A percentile compares a stretch with the other conserved stretches of the same genome.
phyloP scores from a whole-genome alignment of 2,797 vertebrate species.

The Nannoperca obscura region DNA sequence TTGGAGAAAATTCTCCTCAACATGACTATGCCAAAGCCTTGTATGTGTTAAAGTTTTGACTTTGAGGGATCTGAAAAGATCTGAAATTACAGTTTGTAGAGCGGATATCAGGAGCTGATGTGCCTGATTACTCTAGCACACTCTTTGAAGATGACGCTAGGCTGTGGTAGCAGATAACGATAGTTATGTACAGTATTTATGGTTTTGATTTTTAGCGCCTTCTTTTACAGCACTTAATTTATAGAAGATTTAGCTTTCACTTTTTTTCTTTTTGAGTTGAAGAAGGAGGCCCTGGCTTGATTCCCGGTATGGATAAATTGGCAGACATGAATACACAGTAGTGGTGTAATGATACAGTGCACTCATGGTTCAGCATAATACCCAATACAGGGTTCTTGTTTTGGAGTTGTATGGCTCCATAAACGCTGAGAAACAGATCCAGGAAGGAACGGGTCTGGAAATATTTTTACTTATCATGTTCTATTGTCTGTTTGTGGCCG shows the following conservation, averaged over 20 bases:
- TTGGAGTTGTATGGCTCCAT: neutral
- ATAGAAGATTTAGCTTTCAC: conserved; percentile 84
- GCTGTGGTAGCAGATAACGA: conserved; percentile 68
- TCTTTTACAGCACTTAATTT: conserved; percentile 93
- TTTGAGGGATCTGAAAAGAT: conserved; percentile 38
- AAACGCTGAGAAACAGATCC: neutral
- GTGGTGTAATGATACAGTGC: conserved; percentile 5
- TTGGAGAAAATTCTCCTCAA: conserved; percentile 62
- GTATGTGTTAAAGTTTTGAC: conserved; percentile 41
- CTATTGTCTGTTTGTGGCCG: neutral
- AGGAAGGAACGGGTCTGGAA: neutral
- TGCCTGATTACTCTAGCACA: conserved; percentile 40
- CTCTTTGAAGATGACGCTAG: conserved; percentile 48
- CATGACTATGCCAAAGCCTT: conserved; percentile 70
- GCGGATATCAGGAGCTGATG: conserved; percentile 26
- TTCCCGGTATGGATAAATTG: conserved; percentile 18
- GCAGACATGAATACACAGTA: conserved; percentile 6
- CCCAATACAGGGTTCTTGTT: conserved; percentile 18
- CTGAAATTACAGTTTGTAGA: conserved; percentile 47
- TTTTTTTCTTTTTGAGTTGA: conserved; percentile 59
- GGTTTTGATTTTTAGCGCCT: conserved; percentile 84
- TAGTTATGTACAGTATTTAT: conserved; percentile 94
- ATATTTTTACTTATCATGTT: neutral
- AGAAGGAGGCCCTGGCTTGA: conserved; percentile 36
- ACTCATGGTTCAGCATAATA: conserved; percentile 3